phyloP scores from a whole-genome alignment of 1,140 invertebrate genomes.

The Pseudobourletiella spinata region DNA sequence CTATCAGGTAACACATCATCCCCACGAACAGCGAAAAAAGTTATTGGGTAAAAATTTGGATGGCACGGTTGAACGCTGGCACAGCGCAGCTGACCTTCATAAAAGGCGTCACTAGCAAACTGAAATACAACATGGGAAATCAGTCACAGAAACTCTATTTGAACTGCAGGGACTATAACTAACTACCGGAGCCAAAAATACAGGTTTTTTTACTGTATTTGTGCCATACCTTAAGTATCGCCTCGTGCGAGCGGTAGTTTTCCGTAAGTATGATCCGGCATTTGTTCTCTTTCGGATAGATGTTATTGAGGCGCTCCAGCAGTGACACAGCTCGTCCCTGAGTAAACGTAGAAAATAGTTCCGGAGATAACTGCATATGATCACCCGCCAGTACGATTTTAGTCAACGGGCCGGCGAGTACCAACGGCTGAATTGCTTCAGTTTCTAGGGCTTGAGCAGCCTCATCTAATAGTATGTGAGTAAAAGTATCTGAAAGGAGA shows the following conservation, averaged over 20 bases:
- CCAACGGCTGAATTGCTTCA: conserved; percentile 71
- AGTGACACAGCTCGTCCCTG: conserved; percentile 66
- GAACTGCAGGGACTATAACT: too few species aligned
- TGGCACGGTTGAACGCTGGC: conserved; percentile 24
- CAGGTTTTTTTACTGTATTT: too few species aligned
- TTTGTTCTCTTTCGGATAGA: conserved; percentile 61
- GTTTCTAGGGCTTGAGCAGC: conserved; percentile 81
- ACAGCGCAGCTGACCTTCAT: conserved; percentile 10
- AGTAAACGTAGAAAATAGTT: conserved; percentile 69
- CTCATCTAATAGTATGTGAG: conserved; percentile 80
- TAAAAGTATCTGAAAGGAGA: conserved; percentile 55
- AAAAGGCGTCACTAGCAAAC: conserved; percentile 23
- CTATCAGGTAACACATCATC: conserved; percentile 65
- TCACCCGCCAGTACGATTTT: conserved; percentile 63
- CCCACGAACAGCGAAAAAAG: conserved; percentile 71
- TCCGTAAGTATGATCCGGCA: conserved; percentile 74
- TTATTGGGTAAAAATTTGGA: conserved; percentile 43
- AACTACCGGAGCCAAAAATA: too few species aligned
- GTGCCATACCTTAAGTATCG: conserved; percentile 56
- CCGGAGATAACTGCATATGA: conserved; percentile 48
- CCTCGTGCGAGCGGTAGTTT: conserved; percentile 75
- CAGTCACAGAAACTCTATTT: background rate
- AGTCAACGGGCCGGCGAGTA: conserved; percentile 60
- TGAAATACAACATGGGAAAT: conserved; percentile 7
- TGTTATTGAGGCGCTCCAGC: conserved; percentile 66